Evolutionary conservation across 2,113 vertebrate species (phyloP).

Genomic region (Mungos mungo): DNA sequence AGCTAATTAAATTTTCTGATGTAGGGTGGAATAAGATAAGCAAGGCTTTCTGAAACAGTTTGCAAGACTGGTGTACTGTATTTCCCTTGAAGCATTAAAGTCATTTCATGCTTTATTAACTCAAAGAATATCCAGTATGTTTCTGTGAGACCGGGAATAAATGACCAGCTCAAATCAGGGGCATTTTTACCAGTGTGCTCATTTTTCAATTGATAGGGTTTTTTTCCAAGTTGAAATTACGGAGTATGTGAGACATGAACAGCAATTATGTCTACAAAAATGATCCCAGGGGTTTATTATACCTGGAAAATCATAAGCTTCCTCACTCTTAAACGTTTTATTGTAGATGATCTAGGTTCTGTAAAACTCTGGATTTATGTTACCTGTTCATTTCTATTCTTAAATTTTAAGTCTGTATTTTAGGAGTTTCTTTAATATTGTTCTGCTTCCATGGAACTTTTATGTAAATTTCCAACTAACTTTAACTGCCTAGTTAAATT

Average conservation of each 20-base stretch:
- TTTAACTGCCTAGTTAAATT: constrained; percentile 25
- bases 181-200: neutral
- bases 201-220: constrained; percentile 30
- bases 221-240: neutral
- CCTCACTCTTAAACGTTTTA: neutral
- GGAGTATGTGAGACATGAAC: neutral
- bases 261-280: neutral
- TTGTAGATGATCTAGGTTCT: neutral
- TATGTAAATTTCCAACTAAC: constrained; percentile 27
- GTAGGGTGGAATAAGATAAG: neutral
- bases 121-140: neutral
- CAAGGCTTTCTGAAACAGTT: neutral
- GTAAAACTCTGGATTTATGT: neutral
- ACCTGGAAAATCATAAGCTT: neutral
- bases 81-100: constrained; percentile 27
- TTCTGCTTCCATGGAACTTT: neutral
- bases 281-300: neutral
- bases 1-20: constrained; percentile 12
- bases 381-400: neutral
- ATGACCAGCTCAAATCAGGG: neutral
- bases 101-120: constrained; percentile 33
- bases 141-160: neutral
- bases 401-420: neutral
- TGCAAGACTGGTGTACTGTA: neutral
- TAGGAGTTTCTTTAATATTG: neutral